Percentiles rank a stretch among this genome's conserved stretches.
Evolutionary conservation across 1,140 invertebrate genomes (phyloP).

Genomic region (Drosophila sproati): DNA sequence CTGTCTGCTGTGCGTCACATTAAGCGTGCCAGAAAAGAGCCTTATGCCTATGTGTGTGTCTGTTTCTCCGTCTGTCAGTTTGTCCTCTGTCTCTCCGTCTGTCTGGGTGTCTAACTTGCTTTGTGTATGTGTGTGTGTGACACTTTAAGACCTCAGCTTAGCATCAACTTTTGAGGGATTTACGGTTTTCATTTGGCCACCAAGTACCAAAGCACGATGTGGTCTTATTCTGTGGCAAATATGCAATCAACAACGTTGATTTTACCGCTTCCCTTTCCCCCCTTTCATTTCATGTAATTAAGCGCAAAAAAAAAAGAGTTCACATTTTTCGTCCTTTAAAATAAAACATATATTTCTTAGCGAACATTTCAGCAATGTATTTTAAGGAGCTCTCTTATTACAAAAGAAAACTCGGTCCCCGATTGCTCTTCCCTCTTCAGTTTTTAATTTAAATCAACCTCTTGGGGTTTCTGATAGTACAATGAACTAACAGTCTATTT

Average conservation of each 20-base stretch:
- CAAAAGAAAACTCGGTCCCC: too few relatives aligned
- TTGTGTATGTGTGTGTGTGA: slow-evolving; percentile 32
- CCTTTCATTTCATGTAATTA: slow-evolving; percentile 33
- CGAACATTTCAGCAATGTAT: too few relatives aligned
- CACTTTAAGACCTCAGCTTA: slow-evolving; percentile 67
- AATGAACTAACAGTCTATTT: too few relatives aligned
- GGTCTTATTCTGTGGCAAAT: slow-evolving; percentile 38
- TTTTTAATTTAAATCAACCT: too few relatives aligned
- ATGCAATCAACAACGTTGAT: slow-evolving; percentile 13
- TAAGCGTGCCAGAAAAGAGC: slow-evolving; percentile 54
- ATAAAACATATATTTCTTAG: too few relatives aligned
- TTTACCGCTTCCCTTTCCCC: not conserved
- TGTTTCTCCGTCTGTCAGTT: not conserved
- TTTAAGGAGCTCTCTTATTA: too few relatives aligned
- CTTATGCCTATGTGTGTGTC: slow-evolving; percentile 42
- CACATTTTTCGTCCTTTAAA: not conserved
- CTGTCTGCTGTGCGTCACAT: slow-evolving; percentile 51
- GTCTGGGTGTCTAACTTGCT: not conserved
- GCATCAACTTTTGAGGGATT: slow-evolving; percentile 78
- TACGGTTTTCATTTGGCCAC: slow-evolving; percentile 59
- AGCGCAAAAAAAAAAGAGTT: not conserved
- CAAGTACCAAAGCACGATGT: slow-evolving; percentile 29
- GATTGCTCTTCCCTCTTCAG: too few relatives aligned
- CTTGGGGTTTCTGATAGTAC: too few relatives aligned
- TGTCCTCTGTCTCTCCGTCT: not conserved